These are phyloP conservation scores for Macrophya alboannulata DNA, from an alignment of 2,888 invertebrate genomes.

Conservation along the genomic window DNA sequence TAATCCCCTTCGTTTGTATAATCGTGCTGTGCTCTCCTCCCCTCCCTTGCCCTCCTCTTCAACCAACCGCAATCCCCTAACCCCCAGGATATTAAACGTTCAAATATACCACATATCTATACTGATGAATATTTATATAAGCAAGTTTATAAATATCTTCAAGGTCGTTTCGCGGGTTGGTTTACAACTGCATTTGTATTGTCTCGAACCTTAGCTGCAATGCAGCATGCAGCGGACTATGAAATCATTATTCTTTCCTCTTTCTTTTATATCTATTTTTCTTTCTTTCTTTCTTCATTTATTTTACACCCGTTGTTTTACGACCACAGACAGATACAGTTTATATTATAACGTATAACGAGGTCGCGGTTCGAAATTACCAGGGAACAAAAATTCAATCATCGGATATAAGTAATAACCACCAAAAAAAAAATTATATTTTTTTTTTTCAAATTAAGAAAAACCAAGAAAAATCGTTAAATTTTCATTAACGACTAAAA, in stretches of 20 bases:
- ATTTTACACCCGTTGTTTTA: slow-evolving; percentile 10
- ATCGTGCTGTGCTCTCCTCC: not conserved
- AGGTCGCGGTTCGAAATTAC: not conserved
- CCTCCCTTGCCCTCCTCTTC: not conserved
- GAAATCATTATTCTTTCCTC: not conserved
- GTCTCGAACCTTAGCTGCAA: not conserved
- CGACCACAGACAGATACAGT: not conserved
- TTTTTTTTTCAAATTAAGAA: not conserved
- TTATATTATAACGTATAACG: not conserved
- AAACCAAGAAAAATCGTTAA: not conserved
- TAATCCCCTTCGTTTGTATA: slow-evolving; percentile 15
- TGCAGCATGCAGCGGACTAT: not conserved
- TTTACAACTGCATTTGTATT: slow-evolving; percentile 23
- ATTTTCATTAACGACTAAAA: not conserved
- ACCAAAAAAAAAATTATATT: too few species aligned
- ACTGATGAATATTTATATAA: slow-evolving; percentile 17
- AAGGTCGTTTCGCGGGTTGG: slow-evolving; percentile 36
- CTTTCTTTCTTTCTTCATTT: not conserved
- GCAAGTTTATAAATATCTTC: slow-evolving; percentile 15
- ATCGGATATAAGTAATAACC: not conserved
- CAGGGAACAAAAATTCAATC: not conserved
- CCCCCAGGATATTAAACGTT: not conserved
- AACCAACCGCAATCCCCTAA: not conserved
- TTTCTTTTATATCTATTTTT: not conserved
- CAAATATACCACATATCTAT: not conserved